Conservation (phyloP, 2,797 vertebrate genomes). For the Phalloptychus januarius region DNA sequence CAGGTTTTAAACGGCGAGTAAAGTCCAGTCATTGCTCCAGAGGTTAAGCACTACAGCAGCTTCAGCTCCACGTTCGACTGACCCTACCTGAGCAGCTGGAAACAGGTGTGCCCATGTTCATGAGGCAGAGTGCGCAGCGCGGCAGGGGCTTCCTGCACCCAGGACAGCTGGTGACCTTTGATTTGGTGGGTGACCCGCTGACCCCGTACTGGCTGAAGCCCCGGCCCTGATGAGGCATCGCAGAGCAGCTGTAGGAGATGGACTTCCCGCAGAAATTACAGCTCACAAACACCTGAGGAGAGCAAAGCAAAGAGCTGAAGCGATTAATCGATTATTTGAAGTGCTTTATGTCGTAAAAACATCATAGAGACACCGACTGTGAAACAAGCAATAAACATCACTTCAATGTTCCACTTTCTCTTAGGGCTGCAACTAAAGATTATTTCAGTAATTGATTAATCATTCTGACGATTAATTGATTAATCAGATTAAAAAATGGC, state of each 20-base stretch:
- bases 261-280: slow-evolving; percentile 99
- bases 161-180: slow-evolving; percentile 98
- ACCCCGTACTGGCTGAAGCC: slow-evolving; percentile 98
- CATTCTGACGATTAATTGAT: too few species aligned
- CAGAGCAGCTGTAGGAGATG: slow-evolving; percentile 97
- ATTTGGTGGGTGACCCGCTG: slow-evolving; percentile 97
- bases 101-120: slow-evolving; percentile 99
- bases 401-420: too few species aligned
- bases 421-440: too few species aligned
- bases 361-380: too few species aligned
- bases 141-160: slow-evolving; percentile 98
- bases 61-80: slow-evolving; percentile 5
- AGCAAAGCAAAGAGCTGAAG: slow-evolving; percentile 57
- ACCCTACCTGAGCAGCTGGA: slow-evolving; percentile 85
- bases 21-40: slow-evolving; percentile 20
- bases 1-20: slow-evolving; percentile 31
- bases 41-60: not conserved
- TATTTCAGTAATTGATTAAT: too few species aligned
- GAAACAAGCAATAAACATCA: too few species aligned
- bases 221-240: slow-evolving; percentile 94
- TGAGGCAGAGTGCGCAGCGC: slow-evolving; percentile 96
- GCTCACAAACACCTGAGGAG: slow-evolving; percentile 94
- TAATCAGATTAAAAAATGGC: too few species aligned
- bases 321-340: too few species aligned
- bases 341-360: too few species aligned